Percentiles rank a stretch among this genome's conserved stretches.
Evolutionary conservation across 1,140 invertebrate genomes (phyloP).

Genomic region (Archivesica marissinica): DNA sequence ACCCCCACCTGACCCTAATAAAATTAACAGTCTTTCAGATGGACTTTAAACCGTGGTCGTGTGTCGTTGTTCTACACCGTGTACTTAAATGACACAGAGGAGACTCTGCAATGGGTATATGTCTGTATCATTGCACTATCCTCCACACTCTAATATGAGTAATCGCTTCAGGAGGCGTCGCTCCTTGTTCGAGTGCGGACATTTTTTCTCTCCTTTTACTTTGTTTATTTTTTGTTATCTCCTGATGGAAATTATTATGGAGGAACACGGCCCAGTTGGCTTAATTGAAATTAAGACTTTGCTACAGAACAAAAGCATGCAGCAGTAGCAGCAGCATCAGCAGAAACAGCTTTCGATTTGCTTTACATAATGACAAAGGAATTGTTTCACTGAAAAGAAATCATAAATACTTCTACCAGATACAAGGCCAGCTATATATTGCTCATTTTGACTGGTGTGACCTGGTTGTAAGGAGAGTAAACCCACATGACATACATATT

Average conservation of each 20-base stretch:
- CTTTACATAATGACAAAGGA: slow-evolving; percentile 13
- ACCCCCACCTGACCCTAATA: no score
- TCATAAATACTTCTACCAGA: slow-evolving; percentile 60
- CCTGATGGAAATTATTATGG: not conserved
- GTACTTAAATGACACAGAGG: no score
- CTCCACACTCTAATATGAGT: no score
- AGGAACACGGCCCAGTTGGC: slow-evolving; percentile 15
- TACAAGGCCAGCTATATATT: slow-evolving; percentile 59
- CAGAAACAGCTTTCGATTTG: slow-evolving; percentile 42
- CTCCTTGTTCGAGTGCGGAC: no score
- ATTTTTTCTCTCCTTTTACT: no score
- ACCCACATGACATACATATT: slow-evolving; percentile 60
- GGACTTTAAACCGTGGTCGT: no score
- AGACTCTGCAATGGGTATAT: no score
- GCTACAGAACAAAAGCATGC: not conserved
- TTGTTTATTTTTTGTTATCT: no score
- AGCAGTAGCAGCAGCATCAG: slow-evolving; percentile 17
- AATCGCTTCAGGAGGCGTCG: no score
- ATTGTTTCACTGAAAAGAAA: slow-evolving; percentile 50
- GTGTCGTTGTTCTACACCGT: no score
- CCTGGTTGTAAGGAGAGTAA: slow-evolving; percentile 46
- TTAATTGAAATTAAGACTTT: slow-evolving; percentile 58
- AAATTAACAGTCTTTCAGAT: no score
- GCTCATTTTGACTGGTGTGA: slow-evolving; percentile 51
- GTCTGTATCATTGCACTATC: no score